Conservation (phyloP, 2,113 vertebrate genomes). For the Gambusia holbrooki region DNA sequence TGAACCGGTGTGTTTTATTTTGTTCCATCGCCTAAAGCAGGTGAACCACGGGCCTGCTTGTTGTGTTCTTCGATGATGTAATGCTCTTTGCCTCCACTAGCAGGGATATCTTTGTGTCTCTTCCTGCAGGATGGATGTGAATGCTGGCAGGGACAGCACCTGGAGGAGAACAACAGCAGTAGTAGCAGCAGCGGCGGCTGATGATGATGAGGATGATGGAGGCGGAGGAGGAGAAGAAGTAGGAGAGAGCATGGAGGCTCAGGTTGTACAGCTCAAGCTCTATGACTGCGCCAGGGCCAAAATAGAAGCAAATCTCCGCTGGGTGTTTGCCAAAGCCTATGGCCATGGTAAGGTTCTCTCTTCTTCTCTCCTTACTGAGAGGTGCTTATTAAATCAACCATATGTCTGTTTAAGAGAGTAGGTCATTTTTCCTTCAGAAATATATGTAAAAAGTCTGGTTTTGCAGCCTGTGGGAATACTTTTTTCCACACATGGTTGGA, state of each 20-base stretch:
- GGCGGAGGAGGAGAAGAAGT: conserved; percentile 8
- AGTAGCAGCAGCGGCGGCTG: conserved; percentile 33
- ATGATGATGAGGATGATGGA: conserved; percentile 9
- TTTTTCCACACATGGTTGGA: too few relatives aligned
- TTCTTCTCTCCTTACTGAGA: not conserved
- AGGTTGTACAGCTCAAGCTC: conserved; percentile 62
- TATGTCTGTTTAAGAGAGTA: too few relatives aligned
- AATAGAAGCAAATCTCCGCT: conserved; percentile 97
- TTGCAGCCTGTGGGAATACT: too few relatives aligned
- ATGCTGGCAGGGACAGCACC: conserved; percentile 69
- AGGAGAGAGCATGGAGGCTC: conserved; percentile 50
- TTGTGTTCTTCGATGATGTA: conserved; percentile 58
- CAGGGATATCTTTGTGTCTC: conserved; percentile 14
- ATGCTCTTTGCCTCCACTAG: conserved; percentile 29
- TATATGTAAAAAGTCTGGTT: too few relatives aligned
- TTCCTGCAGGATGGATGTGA: conserved; percentile 68
- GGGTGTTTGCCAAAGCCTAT: conserved; percentile 96
- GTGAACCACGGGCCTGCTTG: conserved; percentile 26
- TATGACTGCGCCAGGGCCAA: conserved; percentile 86
- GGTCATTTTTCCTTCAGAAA: too few relatives aligned
- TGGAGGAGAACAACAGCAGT: conserved; percentile 55
- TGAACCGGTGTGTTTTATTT: not conserved
- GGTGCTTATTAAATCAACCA: too few relatives aligned
- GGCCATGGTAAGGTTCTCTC: conserved; percentile 85
- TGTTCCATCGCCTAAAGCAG: conserved; percentile 3